Base-by-base conservation (phyloP, 2,888 invertebrate species). In the Pyrocoelia pectoralis region DNA sequence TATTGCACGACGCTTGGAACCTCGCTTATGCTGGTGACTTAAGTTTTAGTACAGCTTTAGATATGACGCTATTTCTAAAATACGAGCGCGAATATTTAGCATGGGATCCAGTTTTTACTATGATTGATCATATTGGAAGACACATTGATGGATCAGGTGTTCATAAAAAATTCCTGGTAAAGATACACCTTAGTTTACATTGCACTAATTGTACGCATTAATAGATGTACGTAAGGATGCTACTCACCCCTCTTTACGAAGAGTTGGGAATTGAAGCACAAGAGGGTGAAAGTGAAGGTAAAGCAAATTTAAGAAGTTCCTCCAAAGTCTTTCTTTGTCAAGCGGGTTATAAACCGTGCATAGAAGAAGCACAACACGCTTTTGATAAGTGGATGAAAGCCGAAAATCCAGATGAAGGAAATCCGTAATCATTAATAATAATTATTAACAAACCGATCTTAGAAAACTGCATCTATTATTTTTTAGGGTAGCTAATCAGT, bases 21-120 rank as follows among this genome's bases (percentile, higher is more conserved):
- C 79, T 92, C 48, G 92, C 91, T 0, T 91, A 89, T 68, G 90
- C 91, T 24, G 92, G 92, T 0, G 89, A 92, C 71, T 82, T 93
- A 1, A 88, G 88, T 67, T 92, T 92, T 73, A 88, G 86, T 0
- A 88, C 88, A 0, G 93, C 93, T 0, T 84, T 94, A 15, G 89
- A 93, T 72, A 91, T 93, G 90, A 92, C 92, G 0, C 79, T 91
- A 33, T 92, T 93, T 73, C 80, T 93, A 76, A 88, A 86, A 73
- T 83, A 87, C 49, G 93, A 93, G 78, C 84, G 89, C 19, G 87
- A 91, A 66, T 90, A 91, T 69, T 80, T 92, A 0, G 92, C 92
- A 0, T 94, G 93, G 93, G 90, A 91, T 76, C 91, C 92, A 0
- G 88, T 92, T 6, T 93, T 93, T 73, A 92, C 92, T 1, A 89